Conservation (phyloP, 2,113 vertebrate genomes). For the Drymodes brunneopygia region DNA sequence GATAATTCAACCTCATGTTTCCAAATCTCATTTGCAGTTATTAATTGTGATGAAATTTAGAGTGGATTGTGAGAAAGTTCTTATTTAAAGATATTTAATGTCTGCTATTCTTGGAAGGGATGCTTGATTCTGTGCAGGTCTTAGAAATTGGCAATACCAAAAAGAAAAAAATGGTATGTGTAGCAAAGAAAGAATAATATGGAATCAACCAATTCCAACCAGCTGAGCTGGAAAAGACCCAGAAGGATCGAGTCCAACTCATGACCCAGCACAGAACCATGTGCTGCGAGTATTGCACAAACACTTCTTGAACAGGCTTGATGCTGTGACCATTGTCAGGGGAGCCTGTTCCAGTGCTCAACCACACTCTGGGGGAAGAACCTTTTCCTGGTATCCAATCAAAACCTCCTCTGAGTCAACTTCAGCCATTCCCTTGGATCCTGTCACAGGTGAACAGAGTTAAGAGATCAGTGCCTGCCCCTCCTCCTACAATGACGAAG, state of each 20-base stretch:
- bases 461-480: neutral
- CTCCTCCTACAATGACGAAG: fast-evolving
- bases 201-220: neutral
- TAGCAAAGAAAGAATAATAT: neutral
- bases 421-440: neutral
- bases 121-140: neutral
- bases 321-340: neutral
- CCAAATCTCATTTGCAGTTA: neutral
- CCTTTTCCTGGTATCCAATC: neutral
- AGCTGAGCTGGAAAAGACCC: neutral
- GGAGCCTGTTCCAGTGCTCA: neutral
- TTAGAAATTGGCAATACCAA: neutral
- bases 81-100: neutral
- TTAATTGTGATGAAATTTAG: neutral
- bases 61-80: neutral
- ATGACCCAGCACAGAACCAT: neutral
- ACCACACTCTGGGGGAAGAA: neutral
- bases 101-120: neutral
- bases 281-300: neutral
- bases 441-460: neutral
- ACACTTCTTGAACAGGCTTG: neutral
- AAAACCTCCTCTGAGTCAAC: neutral
- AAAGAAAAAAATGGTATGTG: neutral
- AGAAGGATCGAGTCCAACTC: neutral
- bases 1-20: neutral